Evolutionary conservation across 2,113 vertebrate genomes (phyloP).

Genomic region (Syngnathus floridae): DNA sequence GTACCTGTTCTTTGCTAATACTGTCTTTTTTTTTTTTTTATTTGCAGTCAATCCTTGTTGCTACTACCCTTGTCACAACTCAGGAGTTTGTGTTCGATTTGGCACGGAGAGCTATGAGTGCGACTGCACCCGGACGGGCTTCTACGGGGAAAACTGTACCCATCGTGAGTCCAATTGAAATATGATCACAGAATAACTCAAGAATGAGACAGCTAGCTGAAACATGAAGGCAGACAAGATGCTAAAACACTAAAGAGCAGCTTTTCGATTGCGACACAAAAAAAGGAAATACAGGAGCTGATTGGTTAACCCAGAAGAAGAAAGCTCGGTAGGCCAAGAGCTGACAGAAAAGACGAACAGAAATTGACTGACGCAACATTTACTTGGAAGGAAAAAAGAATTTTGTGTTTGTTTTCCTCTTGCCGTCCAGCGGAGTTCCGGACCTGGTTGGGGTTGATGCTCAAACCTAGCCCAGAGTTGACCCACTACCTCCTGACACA

Average conservation of each 20-base stretch:
- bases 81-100: background rate
- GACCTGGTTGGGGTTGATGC: background rate
- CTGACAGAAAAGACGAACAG: no score
- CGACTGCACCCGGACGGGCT: background rate
- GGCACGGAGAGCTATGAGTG: background rate
- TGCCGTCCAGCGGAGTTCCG: background rate
- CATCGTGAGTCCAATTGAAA: background rate
- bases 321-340: no score
- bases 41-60: conserved; percentile 1
- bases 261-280: no score
- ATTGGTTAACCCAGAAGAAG: no score
- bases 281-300: no score
- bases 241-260: background rate
- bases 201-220: background rate
- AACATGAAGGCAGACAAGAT: background rate
- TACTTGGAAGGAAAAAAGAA: background rate
- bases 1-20: no score
- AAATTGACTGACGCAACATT: background rate
- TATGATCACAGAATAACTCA: background rate
- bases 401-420: background rate
- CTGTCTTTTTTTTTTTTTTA: background rate
- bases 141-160: background rate
- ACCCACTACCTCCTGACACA: background rate
- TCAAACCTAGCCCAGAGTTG: background rate
- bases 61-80: background rate